These are phyloP conservation scores for Kryptolebias ocellatus DNA, from an alignment of 2,797 vertebrate species.

Conservation along the genomic window DNA sequence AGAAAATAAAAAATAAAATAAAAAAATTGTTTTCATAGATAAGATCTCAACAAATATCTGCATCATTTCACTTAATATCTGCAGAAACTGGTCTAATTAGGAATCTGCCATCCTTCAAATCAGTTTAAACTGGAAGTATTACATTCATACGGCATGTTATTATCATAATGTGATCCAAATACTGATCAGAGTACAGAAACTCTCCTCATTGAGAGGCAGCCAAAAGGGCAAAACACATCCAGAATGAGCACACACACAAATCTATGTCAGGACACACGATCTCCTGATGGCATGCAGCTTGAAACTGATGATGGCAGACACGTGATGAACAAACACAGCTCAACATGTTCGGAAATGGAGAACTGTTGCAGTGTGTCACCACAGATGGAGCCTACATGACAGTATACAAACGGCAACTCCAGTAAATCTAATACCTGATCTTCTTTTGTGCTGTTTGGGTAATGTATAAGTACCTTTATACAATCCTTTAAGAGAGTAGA, in stretches of 20 bases:
- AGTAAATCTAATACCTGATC: conserved; percentile 84
- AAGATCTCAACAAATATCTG: conserved; percentile 38
- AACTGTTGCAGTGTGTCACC: conserved; percentile 75
- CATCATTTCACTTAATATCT: conserved; percentile 32
- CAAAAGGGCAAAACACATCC: conserved; percentile 58
- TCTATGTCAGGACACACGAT: conserved; percentile 77
- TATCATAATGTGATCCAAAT: conserved; percentile 28
- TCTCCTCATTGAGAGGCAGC: conserved; percentile 58
- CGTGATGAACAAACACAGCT: conserved; percentile 62
- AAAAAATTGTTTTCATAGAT: conserved; percentile 4
- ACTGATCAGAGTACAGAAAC: conserved; percentile 53
- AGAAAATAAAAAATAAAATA: neutral
- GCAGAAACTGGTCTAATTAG: conserved; percentile 22
- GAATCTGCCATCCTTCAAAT: conserved; percentile 18
- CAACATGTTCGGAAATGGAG: conserved; percentile 72
- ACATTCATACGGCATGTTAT: conserved; percentile 31
- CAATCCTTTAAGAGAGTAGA: conserved; percentile 86
- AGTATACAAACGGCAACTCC: conserved; percentile 54
- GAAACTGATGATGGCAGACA: conserved; percentile 63
- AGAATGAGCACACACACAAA: conserved; percentile 78
- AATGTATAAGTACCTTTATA: conserved; percentile 87
- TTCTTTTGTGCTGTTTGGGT: conserved; percentile 88
- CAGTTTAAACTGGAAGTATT: conserved; percentile 38
- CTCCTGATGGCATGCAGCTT: conserved; percentile 77
- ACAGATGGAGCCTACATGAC: conserved; percentile 71